Percentiles rank a stretch among this genome's conserved stretches.
phyloP scores from a whole-genome alignment of 1,140 invertebrate genomes.

The Papilio helenus region DNA sequence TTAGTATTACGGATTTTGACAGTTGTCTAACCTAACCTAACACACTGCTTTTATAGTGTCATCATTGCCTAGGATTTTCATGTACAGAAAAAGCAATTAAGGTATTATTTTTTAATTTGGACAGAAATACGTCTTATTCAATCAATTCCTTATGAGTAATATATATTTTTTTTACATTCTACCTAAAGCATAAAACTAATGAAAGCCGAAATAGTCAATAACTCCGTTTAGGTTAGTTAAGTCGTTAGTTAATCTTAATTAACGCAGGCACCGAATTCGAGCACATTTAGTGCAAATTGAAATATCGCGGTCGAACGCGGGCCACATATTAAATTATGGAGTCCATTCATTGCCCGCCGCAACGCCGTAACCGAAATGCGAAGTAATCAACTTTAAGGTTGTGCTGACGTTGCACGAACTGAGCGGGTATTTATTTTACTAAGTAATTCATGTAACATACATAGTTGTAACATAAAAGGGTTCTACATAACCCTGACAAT shows the following conservation, averaged over 20 bases:
- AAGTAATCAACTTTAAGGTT: conserved; percentile 29
- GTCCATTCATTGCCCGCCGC: conserved; percentile 27
- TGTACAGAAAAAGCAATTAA: no score
- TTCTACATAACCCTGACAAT: no score
- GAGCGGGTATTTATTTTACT: not conserved
- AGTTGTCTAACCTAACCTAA: no score
- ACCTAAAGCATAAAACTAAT: not conserved
- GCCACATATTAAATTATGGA: conserved; percentile 31
- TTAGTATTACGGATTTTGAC: not conserved
- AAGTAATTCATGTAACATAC: not conserved
- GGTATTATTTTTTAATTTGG: not conserved
- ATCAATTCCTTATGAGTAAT: not conserved
- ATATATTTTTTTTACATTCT: not conserved
- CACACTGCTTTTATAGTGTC: no score
- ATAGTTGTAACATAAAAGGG: not conserved
- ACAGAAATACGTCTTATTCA: not conserved
- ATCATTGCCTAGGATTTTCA: no score
- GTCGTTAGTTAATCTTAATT: conserved; percentile 25
- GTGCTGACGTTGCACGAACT: not conserved
- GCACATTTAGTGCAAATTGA: conserved; percentile 35
- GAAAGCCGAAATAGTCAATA: conserved; percentile 10
- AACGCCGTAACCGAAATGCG: conserved; percentile 28
- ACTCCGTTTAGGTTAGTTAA: conserved; percentile 19
- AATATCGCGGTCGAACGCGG: conserved; percentile 32
- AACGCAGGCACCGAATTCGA: conserved; percentile 15